phyloP scores from a whole-genome alignment of 2,797 vertebrate genomes.

The Microchirus variegatus region DNA sequence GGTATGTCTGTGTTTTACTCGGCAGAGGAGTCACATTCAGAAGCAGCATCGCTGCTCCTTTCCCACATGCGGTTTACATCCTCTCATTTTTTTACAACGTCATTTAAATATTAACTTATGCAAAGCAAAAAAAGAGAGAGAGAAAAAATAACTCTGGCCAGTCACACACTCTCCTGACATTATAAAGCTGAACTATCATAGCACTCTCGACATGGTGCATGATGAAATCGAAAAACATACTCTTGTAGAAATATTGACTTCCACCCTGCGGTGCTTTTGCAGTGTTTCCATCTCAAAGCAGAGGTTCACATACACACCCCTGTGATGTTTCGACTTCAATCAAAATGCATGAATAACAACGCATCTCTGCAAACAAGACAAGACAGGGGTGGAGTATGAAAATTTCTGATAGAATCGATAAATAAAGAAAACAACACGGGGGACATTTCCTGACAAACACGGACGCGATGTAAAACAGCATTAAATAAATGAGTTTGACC shows the following conservation, averaged over 20 bases:
- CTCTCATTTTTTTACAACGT: neutral
- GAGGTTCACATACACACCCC: conserved; percentile 48
- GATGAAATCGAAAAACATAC: conserved; percentile 50
- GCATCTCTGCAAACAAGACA: conserved; percentile 18
- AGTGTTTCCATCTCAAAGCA: conserved; percentile 45
- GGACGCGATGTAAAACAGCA: no score
- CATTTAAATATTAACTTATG: conserved; percentile 9
- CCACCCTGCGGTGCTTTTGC: conserved; percentile 43
- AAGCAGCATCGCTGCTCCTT: neutral
- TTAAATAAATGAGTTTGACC: no score
- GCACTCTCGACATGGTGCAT: conserved; percentile 21
- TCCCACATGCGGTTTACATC: no score
- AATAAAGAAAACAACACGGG: neutral
- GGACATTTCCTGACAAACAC: no score
- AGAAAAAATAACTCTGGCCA: neutral
- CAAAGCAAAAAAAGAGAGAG: neutral
- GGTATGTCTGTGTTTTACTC: conserved; percentile 2
- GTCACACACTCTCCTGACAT: conserved; percentile 15
- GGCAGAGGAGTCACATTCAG: neutral
- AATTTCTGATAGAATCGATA: conserved; percentile 16
- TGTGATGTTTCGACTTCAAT: conserved; percentile 45
- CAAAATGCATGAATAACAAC: conserved; percentile 37
- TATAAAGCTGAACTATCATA: conserved; percentile 27
- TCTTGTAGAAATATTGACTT: conserved; percentile 59
- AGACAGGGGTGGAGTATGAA: conserved; percentile 6